Conservation (phyloP, 2,113 vertebrate species). For the Felis catus region F.catus_Fca126_mat1.0 CM031415.1:157745501-157746000, state of each 20-base stretch:
- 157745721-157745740: neutral
- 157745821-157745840: neutral
- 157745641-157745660: neutral
- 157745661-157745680: neutral
- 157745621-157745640: neutral
- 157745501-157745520: neutral
- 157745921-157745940: neutral
- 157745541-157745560: neutral
- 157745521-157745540: neutral
- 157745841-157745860: neutral
- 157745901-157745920: neutral
- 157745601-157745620: neutral
- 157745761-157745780: neutral
- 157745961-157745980: neutral
- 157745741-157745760: neutral
- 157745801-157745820: neutral
- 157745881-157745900: neutral
- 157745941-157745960: neutral
- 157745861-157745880: neutral
- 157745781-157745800: neutral
- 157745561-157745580: neutral
- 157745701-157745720: neutral
- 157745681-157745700: neutral
- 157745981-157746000: neutral
- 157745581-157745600: neutral